Conservation (phyloP, 2,797 vertebrate species). For the Echeneis naucrates region DNA sequence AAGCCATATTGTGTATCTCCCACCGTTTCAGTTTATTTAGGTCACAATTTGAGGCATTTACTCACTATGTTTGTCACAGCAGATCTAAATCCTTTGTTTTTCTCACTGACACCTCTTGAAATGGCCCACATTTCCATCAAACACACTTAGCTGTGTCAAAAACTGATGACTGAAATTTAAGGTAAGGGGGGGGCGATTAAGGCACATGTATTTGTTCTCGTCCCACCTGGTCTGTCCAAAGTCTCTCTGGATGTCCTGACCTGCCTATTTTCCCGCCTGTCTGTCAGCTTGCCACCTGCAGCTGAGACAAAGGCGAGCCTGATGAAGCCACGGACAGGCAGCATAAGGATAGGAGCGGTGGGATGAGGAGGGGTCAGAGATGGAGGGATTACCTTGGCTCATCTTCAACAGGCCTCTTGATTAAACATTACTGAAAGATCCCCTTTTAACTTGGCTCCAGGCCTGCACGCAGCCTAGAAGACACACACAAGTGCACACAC, state of each 20-base stretch:
- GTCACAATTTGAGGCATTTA: not conserved
- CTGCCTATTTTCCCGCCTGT: not conserved
- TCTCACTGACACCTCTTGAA: not conserved
- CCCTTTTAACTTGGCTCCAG: slow-evolving; percentile 29
- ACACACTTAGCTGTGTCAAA: not conserved
- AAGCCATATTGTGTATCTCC: not conserved
- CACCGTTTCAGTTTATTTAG: not conserved
- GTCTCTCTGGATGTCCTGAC: slow-evolving; percentile 3
- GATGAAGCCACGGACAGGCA: slow-evolving; percentile 36
- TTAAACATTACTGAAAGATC: slow-evolving; percentile 77
- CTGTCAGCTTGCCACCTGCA: slow-evolving; percentile 64
- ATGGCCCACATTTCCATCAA: not conserved
- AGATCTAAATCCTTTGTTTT: slow-evolving; percentile 2
- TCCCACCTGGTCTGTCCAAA: not conserved
- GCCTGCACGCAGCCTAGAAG: slow-evolving; percentile 11
- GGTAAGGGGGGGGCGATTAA: not conserved
- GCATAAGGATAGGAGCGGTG: not conserved
- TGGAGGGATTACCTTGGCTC: slow-evolving; percentile 53
- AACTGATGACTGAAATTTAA: not conserved
- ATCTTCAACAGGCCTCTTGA: slow-evolving; percentile 63
- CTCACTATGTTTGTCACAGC: not conserved
- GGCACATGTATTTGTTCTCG: not conserved
- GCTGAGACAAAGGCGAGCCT: slow-evolving; percentile 57
- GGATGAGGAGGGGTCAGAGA: slow-evolving; percentile 53
- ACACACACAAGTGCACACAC: not conserved